Evolutionary conservation across 2,113 vertebrate genomes (phyloP).

Genomic region (Lethenteron camtschaticum): DNA sequence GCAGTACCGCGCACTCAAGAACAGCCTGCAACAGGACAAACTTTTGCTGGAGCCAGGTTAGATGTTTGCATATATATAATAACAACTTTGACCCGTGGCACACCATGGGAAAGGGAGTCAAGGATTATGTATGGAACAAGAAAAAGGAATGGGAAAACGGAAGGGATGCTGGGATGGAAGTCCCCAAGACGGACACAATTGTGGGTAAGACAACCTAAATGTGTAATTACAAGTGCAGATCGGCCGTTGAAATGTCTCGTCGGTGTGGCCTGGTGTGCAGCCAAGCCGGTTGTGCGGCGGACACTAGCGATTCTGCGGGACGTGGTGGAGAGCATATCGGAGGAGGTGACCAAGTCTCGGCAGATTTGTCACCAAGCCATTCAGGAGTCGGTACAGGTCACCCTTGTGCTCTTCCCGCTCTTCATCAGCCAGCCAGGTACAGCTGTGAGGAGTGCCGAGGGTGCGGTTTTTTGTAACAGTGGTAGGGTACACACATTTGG

Average conservation of each 20-base stretch:
- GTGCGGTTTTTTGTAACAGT: no score
- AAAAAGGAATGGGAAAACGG: no score
- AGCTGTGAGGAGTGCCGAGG: constrained; percentile 11
- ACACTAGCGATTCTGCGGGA: constrained; percentile 70
- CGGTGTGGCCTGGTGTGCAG: constrained; percentile 19
- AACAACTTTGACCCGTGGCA: no score
- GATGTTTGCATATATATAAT: no score
- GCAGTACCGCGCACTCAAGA: constrained; percentile 52
- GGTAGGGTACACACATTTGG: no score
- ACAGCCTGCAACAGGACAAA: constrained; percentile 37
- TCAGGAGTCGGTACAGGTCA: constrained; percentile 89
- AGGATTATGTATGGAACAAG: no score
- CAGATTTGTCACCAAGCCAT: constrained; percentile 96
- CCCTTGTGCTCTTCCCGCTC: constrained; percentile 69
- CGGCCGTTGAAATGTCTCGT: no score
- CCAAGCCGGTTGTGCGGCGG: constrained; percentile 66
- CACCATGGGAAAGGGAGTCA: no score
- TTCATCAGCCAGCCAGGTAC: constrained; percentile 93
- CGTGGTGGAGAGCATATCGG: constrained; percentile 67
- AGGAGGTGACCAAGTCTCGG: constrained; percentile 81
- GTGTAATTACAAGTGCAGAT: no score
- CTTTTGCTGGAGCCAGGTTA: constrained; percentile 46
- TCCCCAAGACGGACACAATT: no score
- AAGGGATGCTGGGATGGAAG: no score
- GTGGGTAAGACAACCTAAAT: no score